Evolutionary conservation across 2,797 vertebrate genomes (phyloP).

Genomic region (Lithobates sylvaticus): DNA sequence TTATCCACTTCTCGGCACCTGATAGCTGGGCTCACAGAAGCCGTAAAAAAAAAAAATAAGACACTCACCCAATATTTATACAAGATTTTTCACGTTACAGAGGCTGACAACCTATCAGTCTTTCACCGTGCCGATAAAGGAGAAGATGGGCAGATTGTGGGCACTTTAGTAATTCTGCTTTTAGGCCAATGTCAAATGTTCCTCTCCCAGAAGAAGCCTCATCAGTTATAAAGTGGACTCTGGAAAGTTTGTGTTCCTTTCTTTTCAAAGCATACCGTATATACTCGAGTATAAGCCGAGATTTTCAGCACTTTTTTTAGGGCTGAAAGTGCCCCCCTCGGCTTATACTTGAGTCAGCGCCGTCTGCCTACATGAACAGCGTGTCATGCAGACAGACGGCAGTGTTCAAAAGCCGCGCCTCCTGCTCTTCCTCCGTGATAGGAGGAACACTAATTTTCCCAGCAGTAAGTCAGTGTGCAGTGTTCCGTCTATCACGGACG

Average conservation of each 20-base stretch:
- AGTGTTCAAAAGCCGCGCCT: no score
- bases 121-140: not conserved
- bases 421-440: no score
- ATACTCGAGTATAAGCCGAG: no score
- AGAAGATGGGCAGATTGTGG: not conserved
- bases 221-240: not conserved
- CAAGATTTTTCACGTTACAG: constrained; percentile 11
- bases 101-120: constrained; percentile 4
- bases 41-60: constrained; percentile 9
- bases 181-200: not conserved
- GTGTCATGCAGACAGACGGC: no score
- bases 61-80: not conserved
- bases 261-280: no score
- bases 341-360: no score
- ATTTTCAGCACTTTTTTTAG: no score
- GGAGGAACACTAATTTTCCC: no score
- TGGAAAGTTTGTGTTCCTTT: not conserved
- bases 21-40: constrained; percentile 9
- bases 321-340: no score
- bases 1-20: constrained; percentile 25
- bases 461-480: no score
- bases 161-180: not conserved
- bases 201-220: not conserved
- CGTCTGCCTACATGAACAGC: no score
- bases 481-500: no score